Evolutionary conservation across 23 tunicate genomes (phyloP).

Genomic region (Styela plicata): DNA sequence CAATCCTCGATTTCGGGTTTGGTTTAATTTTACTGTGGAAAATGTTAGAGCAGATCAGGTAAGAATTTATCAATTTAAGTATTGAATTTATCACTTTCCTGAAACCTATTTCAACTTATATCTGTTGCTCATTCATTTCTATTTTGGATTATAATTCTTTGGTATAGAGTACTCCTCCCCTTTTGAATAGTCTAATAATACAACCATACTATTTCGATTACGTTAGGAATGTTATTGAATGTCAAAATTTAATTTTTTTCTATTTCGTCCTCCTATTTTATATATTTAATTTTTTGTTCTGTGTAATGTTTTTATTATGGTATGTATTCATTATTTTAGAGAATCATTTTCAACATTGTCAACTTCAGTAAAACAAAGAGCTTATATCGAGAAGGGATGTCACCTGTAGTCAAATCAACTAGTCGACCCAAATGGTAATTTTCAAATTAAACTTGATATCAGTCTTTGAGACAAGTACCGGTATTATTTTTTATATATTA

Average conservation of each 20-base stretch:
- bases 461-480: not conserved
- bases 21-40: slow-evolving; percentile 95
- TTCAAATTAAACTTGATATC: not conserved
- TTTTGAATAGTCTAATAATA: no score
- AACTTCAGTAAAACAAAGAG: slow-evolving; percentile 97
- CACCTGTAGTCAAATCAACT: slow-evolving; percentile 93
- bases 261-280: no score
- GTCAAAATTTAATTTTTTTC: no score
- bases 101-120: no score
- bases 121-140: no score
- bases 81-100: no score
- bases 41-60: slow-evolving; percentile 93
- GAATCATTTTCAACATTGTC: slow-evolving; percentile 93
- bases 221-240: no score
- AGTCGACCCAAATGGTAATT: slow-evolving; percentile 87
- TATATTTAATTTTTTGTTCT: no score
- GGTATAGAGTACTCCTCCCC: no score
- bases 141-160: no score
- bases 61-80: not conserved
- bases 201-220: no score
- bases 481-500: not conserved
- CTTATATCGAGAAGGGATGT: slow-evolving; percentile 96
- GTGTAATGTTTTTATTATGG: not conserved
- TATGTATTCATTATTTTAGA: slow-evolving; percentile 20
- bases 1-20: slow-evolving; percentile 93